Evolutionary conservation across 2,888 invertebrate species (phyloP), one percentile per base, ranked within the genome.

Genomic region (Cryptus viduatorius): DNA sequence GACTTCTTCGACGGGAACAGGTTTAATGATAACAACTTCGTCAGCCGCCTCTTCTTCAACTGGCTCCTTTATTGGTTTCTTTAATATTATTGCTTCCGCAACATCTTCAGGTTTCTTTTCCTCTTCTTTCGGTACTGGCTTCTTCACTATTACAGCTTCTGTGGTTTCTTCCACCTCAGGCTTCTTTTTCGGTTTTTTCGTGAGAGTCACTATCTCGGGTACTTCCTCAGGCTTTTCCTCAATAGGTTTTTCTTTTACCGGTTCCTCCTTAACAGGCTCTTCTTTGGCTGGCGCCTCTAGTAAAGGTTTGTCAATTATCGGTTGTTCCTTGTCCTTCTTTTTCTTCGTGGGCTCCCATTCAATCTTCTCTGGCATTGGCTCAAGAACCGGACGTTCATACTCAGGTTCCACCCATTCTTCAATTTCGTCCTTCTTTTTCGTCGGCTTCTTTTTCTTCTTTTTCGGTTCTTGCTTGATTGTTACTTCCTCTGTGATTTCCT

Each of bases 221-320:
- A 87, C 82, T 83, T 91, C 89, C 73, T 88, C 88, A 5, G 80
- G 69, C 71, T 87, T 87, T 80, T 89, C 86, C 48, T 85, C 87
- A 42, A 86, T 86, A 56, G 90, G 90, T 78, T 86, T 89, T 88
- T 89, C 76, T 14, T 86, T 86, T 85, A 86, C 87, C 81, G 92
- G 91, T 29, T 94, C 90, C 82, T 94, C 94, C 1, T 94, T 93
- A 12, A 91, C 91, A 29, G 93, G 92, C 78, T 94, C 94, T 64
- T 92, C 94, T 90, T 91, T 91, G 14, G 86, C 84, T 37, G 86
- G 87, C 31, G 86, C 83, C n/a, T 88, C 86, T 64, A 64, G 83
- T 29, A 76, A 64, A 83, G 89, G 88, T 59, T 88, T 89, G 85
- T 89, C 87, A 72, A 89, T 81, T 53, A 83, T 86, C 3, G 87